Evolutionary conservation across 2,888 invertebrate genomes (phyloP).

Genomic region (Epistrophe eligans): DNA sequence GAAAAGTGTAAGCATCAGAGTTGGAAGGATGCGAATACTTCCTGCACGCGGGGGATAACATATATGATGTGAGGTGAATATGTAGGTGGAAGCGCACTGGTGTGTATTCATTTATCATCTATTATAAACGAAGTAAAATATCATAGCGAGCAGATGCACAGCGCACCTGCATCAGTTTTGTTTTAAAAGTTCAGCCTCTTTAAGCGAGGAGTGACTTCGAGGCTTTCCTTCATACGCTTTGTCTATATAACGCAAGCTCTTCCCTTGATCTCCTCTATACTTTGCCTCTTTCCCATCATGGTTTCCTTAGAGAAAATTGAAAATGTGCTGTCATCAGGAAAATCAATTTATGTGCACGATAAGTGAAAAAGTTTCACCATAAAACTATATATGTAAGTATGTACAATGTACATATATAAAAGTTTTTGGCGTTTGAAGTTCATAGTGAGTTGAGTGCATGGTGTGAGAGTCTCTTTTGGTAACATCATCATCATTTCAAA

Average conservation of each 20-base stretch:
- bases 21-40: slow-evolving; percentile 44
- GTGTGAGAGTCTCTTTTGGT: slow-evolving; percentile 50
- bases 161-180: slow-evolving; percentile 72
- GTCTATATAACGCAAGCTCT: background rate
- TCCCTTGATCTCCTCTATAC: background rate
- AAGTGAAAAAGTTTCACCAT: slow-evolving; percentile 79
- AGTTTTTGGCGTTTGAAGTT: slow-evolving; percentile 74
- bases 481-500: slow-evolving; percentile 52
- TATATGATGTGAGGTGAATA: background rate
- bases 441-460: slow-evolving; percentile 52
- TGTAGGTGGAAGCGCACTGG: slow-evolving; percentile 19
- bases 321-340: slow-evolving; percentile 76
- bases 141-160: slow-evolving; percentile 72
- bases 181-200: slow-evolving; percentile 75
- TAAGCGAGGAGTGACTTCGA: slow-evolving; percentile 49
- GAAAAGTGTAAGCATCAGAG: slow-evolving; percentile 50
- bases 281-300: background rate
- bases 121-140: slow-evolving; percentile 75
- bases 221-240: background rate
- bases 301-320: slow-evolving; percentile 63
- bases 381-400: slow-evolving; percentile 69
- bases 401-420: slow-evolving; percentile 2
- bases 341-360: slow-evolving; percentile 79
- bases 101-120: slow-evolving; percentile 75
- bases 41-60: slow-evolving; percentile 6